Evolutionary conservation across 64 coral and sea anemone species (phyloP), one percentile per base, ranked within the genome.

Genomic region (Montipora capricornis): DNA sequence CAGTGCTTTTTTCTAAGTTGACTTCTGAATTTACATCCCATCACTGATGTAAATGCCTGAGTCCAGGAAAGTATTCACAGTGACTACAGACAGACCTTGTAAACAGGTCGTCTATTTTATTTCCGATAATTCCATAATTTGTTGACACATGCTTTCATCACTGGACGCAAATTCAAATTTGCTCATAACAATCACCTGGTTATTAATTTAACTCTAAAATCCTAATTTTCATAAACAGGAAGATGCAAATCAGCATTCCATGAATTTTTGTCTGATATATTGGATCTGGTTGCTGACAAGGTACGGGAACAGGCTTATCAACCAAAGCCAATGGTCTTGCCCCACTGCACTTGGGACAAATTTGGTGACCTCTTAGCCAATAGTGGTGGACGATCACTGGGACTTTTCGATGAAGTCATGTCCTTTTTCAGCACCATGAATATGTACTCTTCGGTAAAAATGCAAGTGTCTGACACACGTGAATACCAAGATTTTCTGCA

Each of bases 321-420:
- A 45, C 8, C 83, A 12, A 68, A 17, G 14, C 74, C 24, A 49
- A 74, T 93, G 61, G 4, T 73, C 4, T 46, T 95, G 1, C 89
- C 94, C 26, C 83, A 92, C 19, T 95, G 94, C 19, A 95, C 94
- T 0, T 95, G 89, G 89, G 94, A 95, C 16, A 95, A 95, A 9
- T 92, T 95, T 76, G 90, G 90, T 3, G 94, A 95, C 8, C 3
- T 95, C 1, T 17, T 92, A 2, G 85, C 90, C 8, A 48, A 88
- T 12, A 16, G 70, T 47, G 94, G 79, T 3, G 68, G 90, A 68
- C 46, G 76, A 6, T 53, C 49, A 4, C 6, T 91, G 16, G 82
- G 94, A 17, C 24, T 95, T 29, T 95, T 80, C 44, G 89, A 95
- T 75, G 89, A 95, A 24, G 14, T 95, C 0, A 48, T 87, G 26